Base-by-base conservation (phyloP, 2,797 vertebrate species). In the Tenualosa thibaudeaui region DNA sequence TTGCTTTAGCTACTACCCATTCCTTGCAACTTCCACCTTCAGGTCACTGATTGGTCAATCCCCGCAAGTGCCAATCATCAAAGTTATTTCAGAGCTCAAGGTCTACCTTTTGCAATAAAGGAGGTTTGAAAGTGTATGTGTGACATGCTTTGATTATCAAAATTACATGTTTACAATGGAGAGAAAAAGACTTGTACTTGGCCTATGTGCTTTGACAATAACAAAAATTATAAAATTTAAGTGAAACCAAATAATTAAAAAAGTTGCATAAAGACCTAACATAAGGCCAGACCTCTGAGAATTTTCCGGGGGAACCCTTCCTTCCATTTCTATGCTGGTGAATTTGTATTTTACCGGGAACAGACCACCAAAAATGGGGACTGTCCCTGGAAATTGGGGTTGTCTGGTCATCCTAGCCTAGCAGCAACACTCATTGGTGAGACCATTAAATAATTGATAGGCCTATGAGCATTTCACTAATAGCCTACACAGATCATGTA, bases 11-110 rank as follows among this genome's bases (percentile, higher is more conserved):
- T 31, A 75, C 31, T 75, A 13, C 5, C 4, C 40, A 19, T 46
- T 78, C 68, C 31, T 37, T 75, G 15, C 71, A 46, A 78, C 71
- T 78, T 78, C 71, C 71, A 46, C 37, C 71, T 46, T 40, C 40
- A 19, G 40, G 15, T 78, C 71, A 43, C 31, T 75, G 40, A 5
- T 43, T 43, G 40, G 68, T 78, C 40, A 75, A 17, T 75, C 68
- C 15, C 13, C 22, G 46, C 71, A 13, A 19, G 54, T 78, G 71
- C 17, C 17, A 46, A 19, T 78, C 2, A 62, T n/a, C n/a, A 62
- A 71, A 78, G 13, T 40, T 75, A 5, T 31, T 75, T 75, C 31
- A 40, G 37, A 5, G 15, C 31, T 40, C 71, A 78, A 78, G 71
- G 15, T 78, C 71, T 78, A 78, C 71, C 68, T 43, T 43, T 75